Evolutionary conservation across 2,888 invertebrate genomes (phyloP).

Genomic region (Tipula vernalis): DNA sequence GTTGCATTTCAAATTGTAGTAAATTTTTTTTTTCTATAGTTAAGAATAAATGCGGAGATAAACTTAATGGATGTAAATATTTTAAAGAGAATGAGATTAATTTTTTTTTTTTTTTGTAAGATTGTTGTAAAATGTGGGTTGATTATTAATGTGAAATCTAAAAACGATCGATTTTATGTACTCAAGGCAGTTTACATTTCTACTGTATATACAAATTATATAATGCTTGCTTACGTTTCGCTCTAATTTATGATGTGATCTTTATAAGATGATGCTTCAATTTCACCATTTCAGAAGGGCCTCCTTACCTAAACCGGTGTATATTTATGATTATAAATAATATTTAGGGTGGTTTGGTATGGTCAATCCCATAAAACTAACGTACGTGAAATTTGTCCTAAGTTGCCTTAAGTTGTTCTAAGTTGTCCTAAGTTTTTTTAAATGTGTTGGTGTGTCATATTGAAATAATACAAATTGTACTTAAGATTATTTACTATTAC

Average conservation of each 20-base stretch:
- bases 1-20: neutral
- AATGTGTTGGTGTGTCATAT: too few species aligned
- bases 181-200: neutral
- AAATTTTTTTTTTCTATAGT: neutral
- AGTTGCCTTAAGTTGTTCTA: too few species aligned
- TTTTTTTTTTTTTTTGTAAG: neutral
- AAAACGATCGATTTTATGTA: neutral
- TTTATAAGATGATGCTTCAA: neutral
- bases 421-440: too few species aligned
- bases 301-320: too few species aligned
- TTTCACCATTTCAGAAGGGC: too few species aligned
- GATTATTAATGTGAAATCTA: neutral
- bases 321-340: too few species aligned
- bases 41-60: neutral
- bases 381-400: too few species aligned
- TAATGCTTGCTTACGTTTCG: neutral
- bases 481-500: too few species aligned
- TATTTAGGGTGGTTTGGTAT: too few species aligned
- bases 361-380: too few species aligned
- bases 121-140: neutral
- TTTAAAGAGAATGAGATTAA: neutral
- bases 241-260: neutral
- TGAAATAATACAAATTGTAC: too few species aligned
- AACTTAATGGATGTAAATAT: neutral
- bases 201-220: neutral